Conservation (phyloP, 2,797 vertebrate species). For the Melanotaenia boesemani region DNA sequence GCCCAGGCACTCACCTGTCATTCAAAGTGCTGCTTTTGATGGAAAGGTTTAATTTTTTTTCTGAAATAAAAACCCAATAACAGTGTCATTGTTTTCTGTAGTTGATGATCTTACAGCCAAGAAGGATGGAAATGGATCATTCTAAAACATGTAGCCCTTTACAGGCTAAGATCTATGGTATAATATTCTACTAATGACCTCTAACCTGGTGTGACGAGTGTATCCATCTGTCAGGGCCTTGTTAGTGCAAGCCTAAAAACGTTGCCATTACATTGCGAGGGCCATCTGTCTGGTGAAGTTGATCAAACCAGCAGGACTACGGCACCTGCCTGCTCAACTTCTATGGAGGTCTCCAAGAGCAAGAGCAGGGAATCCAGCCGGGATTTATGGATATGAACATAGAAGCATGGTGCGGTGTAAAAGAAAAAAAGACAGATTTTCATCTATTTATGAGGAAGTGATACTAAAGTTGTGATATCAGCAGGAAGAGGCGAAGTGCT, state of each 20-base stretch:
- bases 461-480: conserved; percentile 64
- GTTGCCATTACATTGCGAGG: not conserved
- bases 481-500: conserved; percentile 56
- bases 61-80: not conserved
- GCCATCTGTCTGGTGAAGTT: not conserved
- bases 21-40: not conserved
- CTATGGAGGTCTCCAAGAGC: conserved; percentile 34
- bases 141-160: not conserved
- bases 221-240: not conserved
- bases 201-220: not conserved
- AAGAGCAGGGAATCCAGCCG: conserved; percentile 52
- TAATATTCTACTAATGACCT: not conserved
- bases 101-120: not conserved
- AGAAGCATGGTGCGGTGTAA: conserved; percentile 65
- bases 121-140: not conserved
- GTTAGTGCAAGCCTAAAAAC: not conserved
- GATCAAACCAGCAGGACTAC: not conserved
- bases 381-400: conserved; percentile 70
- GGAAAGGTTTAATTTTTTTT: not conserved
- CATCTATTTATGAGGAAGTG: conserved; percentile 71
- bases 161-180: not conserved
- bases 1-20: not conserved
- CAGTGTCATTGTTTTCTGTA: not conserved
- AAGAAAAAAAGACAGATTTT: conserved; percentile 59
- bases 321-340: not conserved